Evolutionary conservation across 1,140 invertebrate genomes (phyloP).

Genomic region (Drosophila nannoptera): DNA sequence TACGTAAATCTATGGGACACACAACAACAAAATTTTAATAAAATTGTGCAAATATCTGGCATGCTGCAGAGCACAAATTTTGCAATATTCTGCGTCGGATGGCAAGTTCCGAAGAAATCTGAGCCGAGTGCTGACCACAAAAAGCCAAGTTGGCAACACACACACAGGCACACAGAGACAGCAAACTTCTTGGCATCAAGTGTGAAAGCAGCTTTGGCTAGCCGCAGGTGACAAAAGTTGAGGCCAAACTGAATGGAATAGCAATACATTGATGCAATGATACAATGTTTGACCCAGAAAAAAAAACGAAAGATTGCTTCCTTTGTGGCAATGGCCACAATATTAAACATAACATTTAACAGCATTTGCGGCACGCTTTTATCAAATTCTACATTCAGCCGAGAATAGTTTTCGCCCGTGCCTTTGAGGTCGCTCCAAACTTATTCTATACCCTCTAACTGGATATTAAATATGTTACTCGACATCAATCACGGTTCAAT

Average conservation of each 20-base stretch:
- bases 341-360: slow-evolving; percentile 69
- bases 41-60: slow-evolving; percentile 64
- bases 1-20: not conserved
- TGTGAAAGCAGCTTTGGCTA: slow-evolving; percentile 40
- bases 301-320: slow-evolving; percentile 3
- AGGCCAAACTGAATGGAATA: slow-evolving; percentile 11
- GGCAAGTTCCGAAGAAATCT: slow-evolving; percentile 25
- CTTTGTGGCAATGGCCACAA: slow-evolving; percentile 45
- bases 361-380: slow-evolving; percentile 51
- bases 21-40: slow-evolving; percentile 62
- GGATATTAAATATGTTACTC: not conserved
- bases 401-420: slow-evolving; percentile 59
- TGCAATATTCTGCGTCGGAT: slow-evolving; percentile 48
- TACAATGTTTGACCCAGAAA: slow-evolving; percentile 9
- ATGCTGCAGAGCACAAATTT: slow-evolving; percentile 54
- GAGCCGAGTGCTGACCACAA: slow-evolving; percentile 30
- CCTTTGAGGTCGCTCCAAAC: slow-evolving; percentile 34
- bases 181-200: slow-evolving; percentile 36
- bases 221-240: slow-evolving; percentile 62
- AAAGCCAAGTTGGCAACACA: slow-evolving; percentile 36
- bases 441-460: slow-evolving; percentile 12
- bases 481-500: not conserved
- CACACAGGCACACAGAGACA: not conserved
- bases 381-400: slow-evolving; percentile 34
- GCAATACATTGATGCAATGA: slow-evolving; percentile 10